Evolutionary conservation across 2,113 vertebrate species (phyloP).

Genomic region (Delphinapterus leucas): DNA sequence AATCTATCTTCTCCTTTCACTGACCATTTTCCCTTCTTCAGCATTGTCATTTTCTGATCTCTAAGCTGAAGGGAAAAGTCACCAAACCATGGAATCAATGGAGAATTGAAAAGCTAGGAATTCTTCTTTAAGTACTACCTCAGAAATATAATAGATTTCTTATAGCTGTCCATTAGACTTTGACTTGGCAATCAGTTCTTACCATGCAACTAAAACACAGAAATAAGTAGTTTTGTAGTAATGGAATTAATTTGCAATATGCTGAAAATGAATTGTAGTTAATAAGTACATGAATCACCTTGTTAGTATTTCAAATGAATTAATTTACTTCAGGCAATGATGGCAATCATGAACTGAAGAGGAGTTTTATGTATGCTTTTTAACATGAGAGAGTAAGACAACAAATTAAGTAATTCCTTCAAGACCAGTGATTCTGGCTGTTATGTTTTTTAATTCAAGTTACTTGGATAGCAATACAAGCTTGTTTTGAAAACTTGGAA

Average conservation of each 20-base stretch:
- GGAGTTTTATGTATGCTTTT: not conserved
- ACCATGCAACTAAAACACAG: not conserved
- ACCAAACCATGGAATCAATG: not conserved
- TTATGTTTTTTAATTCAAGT: not conserved
- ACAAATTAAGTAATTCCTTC: not conserved
- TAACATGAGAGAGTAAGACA: not conserved
- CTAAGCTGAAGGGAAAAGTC: not conserved
- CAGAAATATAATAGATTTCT: not conserved
- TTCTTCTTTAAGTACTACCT: not conserved
- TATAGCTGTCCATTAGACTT: not conserved
- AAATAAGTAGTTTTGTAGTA: not conserved
- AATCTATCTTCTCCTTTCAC: not conserved
- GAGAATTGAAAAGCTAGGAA: not conserved
- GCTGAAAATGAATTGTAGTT: not conserved
- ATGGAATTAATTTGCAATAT: not conserved
- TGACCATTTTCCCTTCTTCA: not conserved
- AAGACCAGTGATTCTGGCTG: not conserved
- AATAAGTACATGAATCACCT: not conserved
- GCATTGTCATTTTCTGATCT: not conserved
- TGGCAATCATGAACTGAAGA: not conserved
- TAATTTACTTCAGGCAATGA: not conserved
- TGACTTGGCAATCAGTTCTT: not conserved
- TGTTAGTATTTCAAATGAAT: not conserved
- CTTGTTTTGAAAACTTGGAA: not conserved
- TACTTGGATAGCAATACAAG: not conserved